phyloP scores from a whole-genome alignment of 2,888 invertebrate genomes.

The Cyclophora punctaria region DNA sequence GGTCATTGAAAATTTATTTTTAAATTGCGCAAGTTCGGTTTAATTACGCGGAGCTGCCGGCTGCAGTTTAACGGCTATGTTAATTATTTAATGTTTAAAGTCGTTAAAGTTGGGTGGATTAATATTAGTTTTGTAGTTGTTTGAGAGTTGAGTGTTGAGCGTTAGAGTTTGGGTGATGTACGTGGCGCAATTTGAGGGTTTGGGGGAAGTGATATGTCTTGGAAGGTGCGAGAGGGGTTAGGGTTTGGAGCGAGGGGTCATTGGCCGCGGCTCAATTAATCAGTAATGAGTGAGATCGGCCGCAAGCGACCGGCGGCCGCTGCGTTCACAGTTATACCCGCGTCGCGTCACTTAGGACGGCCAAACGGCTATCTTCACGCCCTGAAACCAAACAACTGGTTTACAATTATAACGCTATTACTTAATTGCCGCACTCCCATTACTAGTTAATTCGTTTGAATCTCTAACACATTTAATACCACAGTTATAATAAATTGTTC shows the following conservation, averaged over 20 bases:
- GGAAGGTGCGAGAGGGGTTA: constrained; percentile 32
- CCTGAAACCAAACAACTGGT: constrained; percentile 15
- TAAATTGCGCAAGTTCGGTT: constrained; percentile 10
- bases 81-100: constrained; percentile 4
- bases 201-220: constrained; percentile 30
- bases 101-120: constrained; percentile 5
- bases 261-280: constrained; percentile 43
- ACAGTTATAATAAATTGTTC: too few species aligned
- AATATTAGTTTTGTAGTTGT: constrained; percentile 5
- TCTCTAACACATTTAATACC: too few species aligned
- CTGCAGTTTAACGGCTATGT: constrained; percentile 10
- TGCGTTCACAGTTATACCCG: constrained; percentile 22
- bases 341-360: constrained; percentile 14
- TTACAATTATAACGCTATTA: constrained; percentile 15
- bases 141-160: neutral
- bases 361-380: constrained; percentile 8
- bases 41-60: constrained; percentile 6
- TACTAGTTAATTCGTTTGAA: too few species aligned
- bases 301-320: constrained; percentile 28
- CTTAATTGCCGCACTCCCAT: constrained; percentile 11
- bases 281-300: constrained; percentile 25
- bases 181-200: constrained; percentile 36
- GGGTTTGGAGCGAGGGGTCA: constrained; percentile 28
- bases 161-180: constrained; percentile 9
- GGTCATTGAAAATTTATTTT: constrained; percentile 26